Base-by-base conservation (phyloP, 2,797 vertebrate species). In the Triplophysa yarkandensis region DNA sequence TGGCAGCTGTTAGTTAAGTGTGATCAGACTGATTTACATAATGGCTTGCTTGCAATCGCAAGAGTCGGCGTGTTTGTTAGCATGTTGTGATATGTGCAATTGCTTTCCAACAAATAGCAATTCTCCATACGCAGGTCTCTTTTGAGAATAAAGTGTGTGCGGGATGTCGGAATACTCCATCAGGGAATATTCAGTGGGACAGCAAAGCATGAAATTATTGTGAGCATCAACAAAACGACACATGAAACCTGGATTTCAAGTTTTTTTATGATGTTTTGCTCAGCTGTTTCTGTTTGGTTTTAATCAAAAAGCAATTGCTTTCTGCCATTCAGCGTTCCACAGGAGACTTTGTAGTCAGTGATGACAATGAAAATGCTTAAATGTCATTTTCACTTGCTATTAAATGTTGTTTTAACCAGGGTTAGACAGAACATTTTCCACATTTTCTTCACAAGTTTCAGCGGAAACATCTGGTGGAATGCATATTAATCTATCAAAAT, bases 1-100 rank as follows among this genome's bases (percentile, higher is more conserved):
- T 55, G 57, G 77, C 81, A 79, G 77, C 68, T 79, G 74, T 77
- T 76, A 39, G 67, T 76, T 79, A 34, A 11, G 46, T 16, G 7
- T 66, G 39, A 74, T 79, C 69, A 69, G 60, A 67, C 61, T 43
- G 39, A 81, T 83, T 83, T 81, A 48, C 80, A 77, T 83, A 76
- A 79, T 79, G 54, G 28, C 23, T 23, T 67, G 67, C 76, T 69
- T 46, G 52, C 50, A 54, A 77, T 72, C 65, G 61, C 46, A 21
- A 34, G 66, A 34, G 50, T 66, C 48, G 36, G 66, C 48, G 27
- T 76, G 67, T 77, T 36, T 76, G 57, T 79, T 27, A 39, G 46
- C 46, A 46, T 61, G 34, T 70, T 21, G 57, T 48, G 57, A 74
- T 74, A 54, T 21, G 44, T 39, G 23, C 19, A 30, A 39, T 43